A percentile compares a stretch with the other conserved stretches of the same genome.
Evolutionary conservation across 2,113 vertebrate genomes (phyloP).

Genomic region (Ailurus styani): DNA sequence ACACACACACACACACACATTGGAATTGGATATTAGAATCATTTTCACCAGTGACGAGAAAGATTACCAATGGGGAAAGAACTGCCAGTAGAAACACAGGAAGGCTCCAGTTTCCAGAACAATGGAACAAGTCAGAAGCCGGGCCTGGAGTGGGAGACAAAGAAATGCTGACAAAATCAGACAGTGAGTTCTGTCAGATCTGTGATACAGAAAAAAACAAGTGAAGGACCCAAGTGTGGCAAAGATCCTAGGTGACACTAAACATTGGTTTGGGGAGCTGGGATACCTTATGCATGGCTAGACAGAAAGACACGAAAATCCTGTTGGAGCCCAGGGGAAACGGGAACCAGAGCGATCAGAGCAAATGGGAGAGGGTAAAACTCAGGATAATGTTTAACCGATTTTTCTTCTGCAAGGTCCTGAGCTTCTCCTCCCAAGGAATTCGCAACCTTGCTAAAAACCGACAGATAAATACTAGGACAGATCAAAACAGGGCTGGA

Average conservation of each 20-base stretch:
- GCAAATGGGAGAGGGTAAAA: neutral
- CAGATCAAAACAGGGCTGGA: neutral
- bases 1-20: neutral
- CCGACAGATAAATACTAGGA: neutral
- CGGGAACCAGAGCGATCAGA: neutral
- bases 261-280: neutral
- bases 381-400: neutral
- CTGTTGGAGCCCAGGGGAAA: neutral
- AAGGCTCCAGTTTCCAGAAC: neutral
- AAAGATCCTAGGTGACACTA: neutral
- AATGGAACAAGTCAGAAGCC: constrained; percentile 3
- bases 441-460: neutral
- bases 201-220: neutral
- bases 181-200: neutral
- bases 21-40: neutral
- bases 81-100: neutral
- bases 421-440: neutral
- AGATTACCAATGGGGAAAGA: neutral
- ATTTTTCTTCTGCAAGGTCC: neutral
- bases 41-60: neutral
- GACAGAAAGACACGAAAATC: neutral
- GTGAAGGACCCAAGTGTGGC: neutral
- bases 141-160: neutral
- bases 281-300: neutral
- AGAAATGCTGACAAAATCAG: neutral